Percentiles rank a stretch among this genome's conserved stretches.
Conservation (phyloP, 1,140 invertebrate genomes). For the Lordiphosa collinella region DNA sequence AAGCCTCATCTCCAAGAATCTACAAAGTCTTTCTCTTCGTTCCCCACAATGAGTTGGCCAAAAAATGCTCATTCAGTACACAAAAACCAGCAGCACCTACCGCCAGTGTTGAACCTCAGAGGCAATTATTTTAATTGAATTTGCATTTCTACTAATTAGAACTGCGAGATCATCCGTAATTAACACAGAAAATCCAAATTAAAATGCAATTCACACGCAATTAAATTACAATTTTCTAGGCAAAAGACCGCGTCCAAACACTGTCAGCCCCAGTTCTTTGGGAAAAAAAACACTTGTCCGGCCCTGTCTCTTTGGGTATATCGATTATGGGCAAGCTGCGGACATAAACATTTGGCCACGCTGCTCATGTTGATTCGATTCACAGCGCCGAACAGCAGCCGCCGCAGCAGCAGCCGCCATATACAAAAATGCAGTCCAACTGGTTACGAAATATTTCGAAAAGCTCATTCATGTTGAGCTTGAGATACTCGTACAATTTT, state of each 20-base stretch:
- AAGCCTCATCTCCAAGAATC: too few species aligned
- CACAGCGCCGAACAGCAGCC: slow-evolving; percentile 31
- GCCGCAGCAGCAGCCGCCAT: slow-evolving; percentile 32
- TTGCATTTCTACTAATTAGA: slow-evolving; percentile 55
- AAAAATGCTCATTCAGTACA: too few species aligned
- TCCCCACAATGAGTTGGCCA: slow-evolving; percentile 1
- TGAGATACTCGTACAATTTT: slow-evolving; percentile 57
- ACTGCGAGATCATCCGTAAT: slow-evolving; percentile 31
- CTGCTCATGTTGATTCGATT: slow-evolving; percentile 54
- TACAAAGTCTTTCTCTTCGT: too few species aligned
- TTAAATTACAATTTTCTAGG: slow-evolving; percentile 35
- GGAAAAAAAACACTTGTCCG: slow-evolving; percentile 50
- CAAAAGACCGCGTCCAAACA: slow-evolving; percentile 14
- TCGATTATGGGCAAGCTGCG: slow-evolving; percentile 57
- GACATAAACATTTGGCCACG: slow-evolving; percentile 72
- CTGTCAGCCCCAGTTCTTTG: slow-evolving; percentile 18
- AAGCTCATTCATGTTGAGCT: slow-evolving; percentile 74
- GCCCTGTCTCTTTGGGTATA: slow-evolving; percentile 25
- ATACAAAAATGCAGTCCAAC: slow-evolving; percentile 71
- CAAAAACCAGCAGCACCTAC: too few species aligned
- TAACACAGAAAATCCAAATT: slow-evolving; percentile 24
- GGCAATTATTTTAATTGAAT: slow-evolving; percentile 45
- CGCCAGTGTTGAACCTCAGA: too few species aligned
- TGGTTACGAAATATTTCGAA: slow-evolving; percentile 73
- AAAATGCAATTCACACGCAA: slow-evolving; percentile 51